Evolutionary conservation across 2,113 vertebrate genomes (phyloP).

Genomic region (Crotophaga sulcirostris): DNA sequence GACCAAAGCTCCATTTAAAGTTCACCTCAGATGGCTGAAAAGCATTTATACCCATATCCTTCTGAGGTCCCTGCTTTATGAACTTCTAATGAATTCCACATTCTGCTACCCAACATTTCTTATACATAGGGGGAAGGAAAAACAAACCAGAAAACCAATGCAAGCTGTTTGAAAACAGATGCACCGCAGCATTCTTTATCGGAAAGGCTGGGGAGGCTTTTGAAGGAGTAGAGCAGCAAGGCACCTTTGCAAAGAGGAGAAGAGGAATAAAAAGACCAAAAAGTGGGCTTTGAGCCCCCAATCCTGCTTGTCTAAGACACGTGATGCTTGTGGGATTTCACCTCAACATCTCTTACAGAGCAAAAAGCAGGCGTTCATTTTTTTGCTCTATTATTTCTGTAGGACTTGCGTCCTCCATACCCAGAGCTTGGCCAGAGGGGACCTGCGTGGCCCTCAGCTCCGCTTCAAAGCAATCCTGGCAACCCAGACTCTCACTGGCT

Average conservation of each 20-base stretch:
- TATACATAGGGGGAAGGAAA: constrained; percentile 44
- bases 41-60: constrained; percentile 58
- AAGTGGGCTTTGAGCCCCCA: not conserved
- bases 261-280: not conserved
- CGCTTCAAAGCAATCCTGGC: not conserved
- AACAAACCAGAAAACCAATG: constrained; percentile 37
- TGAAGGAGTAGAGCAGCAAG: not conserved
- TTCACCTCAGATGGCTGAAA: constrained; percentile 57
- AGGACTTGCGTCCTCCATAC: not conserved
- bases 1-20: constrained; percentile 45
- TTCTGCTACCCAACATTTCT: constrained; percentile 34
- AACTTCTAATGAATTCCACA: constrained; percentile 55
- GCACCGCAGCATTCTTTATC: constrained; percentile 13
- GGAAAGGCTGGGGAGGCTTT: not conserved
- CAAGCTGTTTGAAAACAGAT: constrained; percentile 25
- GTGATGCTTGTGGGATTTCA: accelerated
- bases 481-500: not conserved
- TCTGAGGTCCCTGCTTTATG: constrained; percentile 57
- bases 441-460: not conserved
- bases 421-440: not conserved
- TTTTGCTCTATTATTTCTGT: not conserved
- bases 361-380: not conserved
- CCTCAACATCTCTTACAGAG: not conserved
- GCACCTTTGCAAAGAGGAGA: not conserved
- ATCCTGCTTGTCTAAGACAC: not conserved